phyloP scores from a whole-genome alignment of 1,140 invertebrate genomes.

The Aphidius ervi region DNA sequence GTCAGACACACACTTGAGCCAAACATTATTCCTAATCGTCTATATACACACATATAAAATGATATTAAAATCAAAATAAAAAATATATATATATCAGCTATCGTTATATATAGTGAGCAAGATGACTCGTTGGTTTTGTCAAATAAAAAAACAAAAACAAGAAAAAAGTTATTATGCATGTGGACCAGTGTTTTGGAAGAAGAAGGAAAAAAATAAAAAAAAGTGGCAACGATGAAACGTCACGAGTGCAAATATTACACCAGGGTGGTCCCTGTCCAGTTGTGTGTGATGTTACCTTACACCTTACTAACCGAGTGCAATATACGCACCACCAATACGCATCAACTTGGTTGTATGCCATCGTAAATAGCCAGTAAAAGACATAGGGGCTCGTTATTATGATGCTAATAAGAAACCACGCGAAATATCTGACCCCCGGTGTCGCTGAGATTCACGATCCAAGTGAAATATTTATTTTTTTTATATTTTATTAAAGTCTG shows the following conservation, averaged over 20 bases:
- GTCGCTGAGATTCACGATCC: constrained; percentile 27
- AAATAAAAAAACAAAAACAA: too few species aligned
- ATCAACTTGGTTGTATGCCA: constrained; percentile 38
- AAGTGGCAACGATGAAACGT: background rate
- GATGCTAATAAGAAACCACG: constrained; percentile 43
- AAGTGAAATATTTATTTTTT: background rate
- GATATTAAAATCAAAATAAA: too few species aligned
- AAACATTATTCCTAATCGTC: too few species aligned
- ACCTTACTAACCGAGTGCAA: constrained; percentile 28
- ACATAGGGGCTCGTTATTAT: constrained; percentile 46
- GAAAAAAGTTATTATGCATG: too few species aligned
- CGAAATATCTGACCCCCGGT: constrained; percentile 28
- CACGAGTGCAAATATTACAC: constrained; percentile 23
- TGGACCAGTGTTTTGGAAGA: background rate
- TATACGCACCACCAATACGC: constrained; percentile 44
- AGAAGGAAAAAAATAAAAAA: background rate
- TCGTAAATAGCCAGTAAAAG: constrained; percentile 41
- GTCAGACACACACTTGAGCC: too few species aligned
- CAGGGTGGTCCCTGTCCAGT: constrained; percentile 38
- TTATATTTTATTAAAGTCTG: background rate
- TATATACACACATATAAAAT: too few species aligned
- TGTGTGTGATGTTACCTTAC: constrained; percentile 38
- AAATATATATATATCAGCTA: too few species aligned
- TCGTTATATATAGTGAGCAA: too few species aligned
- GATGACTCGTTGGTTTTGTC: too few species aligned